phyloP scores from a whole-genome alignment of 2,888 invertebrate genomes.

The Cephalotes varians region DNA sequence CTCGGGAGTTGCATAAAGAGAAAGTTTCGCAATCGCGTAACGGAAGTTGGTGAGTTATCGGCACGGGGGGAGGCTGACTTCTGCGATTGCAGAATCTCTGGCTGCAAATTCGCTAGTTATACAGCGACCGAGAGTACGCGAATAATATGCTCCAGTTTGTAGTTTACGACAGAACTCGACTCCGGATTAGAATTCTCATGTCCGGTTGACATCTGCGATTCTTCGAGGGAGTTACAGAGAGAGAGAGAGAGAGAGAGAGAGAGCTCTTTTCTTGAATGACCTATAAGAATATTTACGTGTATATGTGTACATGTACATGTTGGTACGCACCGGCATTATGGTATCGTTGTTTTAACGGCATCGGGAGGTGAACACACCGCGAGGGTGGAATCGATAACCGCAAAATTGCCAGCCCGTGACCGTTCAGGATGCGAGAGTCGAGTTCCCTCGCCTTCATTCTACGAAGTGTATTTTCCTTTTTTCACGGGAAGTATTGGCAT shows the following conservation, averaged over 20 bases:
- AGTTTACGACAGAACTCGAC: slow-evolving; percentile 22
- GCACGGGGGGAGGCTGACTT: slow-evolving; percentile 16
- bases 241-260: background rate
- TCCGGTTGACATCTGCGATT: slow-evolving; percentile 10
- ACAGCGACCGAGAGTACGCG: background rate
- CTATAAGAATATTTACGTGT: background rate
- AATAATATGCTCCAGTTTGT: background rate
- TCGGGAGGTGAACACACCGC: slow-evolving; percentile 47
- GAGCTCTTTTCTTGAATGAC: background rate
- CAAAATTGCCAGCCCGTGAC: slow-evolving; percentile 43
- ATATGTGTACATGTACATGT: background rate
- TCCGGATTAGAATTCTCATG: slow-evolving; percentile 29
- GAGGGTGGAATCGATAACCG: slow-evolving; percentile 49
- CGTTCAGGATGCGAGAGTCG: slow-evolving; percentile 24
- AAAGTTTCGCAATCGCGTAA: slow-evolving; percentile 37
- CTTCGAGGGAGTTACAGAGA: background rate
- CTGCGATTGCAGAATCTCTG: slow-evolving; percentile 5
- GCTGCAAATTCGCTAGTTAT: background rate
- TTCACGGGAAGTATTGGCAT: slow-evolving; percentile 4
- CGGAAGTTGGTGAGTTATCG: slow-evolving; percentile 23
- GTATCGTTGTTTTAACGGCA: slow-evolving; percentile 24
- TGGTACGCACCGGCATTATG: slow-evolving; percentile 1
- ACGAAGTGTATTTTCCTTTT: slow-evolving; percentile 10
- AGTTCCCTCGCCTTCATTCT: background rate
- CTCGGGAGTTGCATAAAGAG: background rate